Evolutionary conservation across 2,113 vertebrate genomes (phyloP), one percentile per base, ranked within the genome.

Genomic region (Seriola rivoliana): DNA sequence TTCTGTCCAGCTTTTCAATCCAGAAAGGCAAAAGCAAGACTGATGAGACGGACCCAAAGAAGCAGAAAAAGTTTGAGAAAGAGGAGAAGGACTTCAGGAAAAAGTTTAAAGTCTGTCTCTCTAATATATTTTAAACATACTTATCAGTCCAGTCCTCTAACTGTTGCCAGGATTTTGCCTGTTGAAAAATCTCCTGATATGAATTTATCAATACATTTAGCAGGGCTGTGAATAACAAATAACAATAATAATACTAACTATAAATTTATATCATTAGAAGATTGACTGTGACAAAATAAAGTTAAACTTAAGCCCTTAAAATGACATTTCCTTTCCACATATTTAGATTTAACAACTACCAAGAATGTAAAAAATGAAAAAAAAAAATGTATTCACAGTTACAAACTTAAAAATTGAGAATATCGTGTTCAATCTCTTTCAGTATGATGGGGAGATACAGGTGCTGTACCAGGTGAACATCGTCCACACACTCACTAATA

Each of bases 71-170:
- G 84, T 93, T 96, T 16, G 97, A 97, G 87, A 98, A 94, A 91
- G 97, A 98, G 85, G 97, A 98, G 88, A 98, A 97, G 90, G 97
- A 97, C 1, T 97, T 99, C 89, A 95, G 97, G 78, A 99, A 97
- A 94, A 99, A 96, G 87, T 98, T 98, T 90, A 97, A 97, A 94
- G 98, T 99, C 88, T 80, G 94, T 73, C 12, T 16, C 21, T 71
- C 17, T 32, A 13, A 46, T 10, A n/a, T 60, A 52, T 16, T 75
- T 74, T 7, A 40, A 48, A 0, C 10, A 17, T 6, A n/a, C 25
- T 38, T 60, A 58, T 71, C 1, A 42, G 42, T 23, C 44, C 3
- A 32, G 2, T 19, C 54, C 2, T 78, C 6, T 65, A 7, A 25
- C 16, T 40, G 19, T 38, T 21, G 25, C 4, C 54, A 60, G 10